These are phyloP conservation scores for Drosophila sordidula DNA, from an alignment of 2,888 invertebrate genomes.

Conservation along the genomic window DNA sequence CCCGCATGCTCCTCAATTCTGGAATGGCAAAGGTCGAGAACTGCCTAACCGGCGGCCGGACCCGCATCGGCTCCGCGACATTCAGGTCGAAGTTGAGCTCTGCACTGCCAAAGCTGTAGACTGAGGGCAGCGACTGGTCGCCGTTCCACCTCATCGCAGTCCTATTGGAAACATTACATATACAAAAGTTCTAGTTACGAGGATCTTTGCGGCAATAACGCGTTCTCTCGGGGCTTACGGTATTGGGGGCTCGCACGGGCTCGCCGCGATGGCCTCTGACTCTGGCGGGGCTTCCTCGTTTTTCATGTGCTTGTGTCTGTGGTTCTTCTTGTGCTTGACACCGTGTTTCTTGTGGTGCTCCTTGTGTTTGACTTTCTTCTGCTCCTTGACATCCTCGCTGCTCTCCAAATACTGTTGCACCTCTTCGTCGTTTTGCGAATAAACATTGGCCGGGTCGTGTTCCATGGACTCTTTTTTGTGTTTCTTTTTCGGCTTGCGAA, in stretches of 20 bases:
- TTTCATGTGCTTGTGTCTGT: background rate
- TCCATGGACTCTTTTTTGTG: background rate
- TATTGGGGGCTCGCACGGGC: background rate
- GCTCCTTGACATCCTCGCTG: background rate
- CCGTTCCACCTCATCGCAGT: background rate
- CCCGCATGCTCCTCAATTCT: background rate
- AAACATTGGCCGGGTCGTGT: no score
- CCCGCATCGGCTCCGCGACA: accelerated
- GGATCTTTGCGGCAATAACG: background rate
- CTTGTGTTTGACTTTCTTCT: background rate
- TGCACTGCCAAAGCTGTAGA: background rate
- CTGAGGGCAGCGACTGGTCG: background rate
- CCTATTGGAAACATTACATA: background rate
- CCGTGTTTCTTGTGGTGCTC: background rate
- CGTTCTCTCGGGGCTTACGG: background rate
- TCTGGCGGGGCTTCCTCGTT: background rate
- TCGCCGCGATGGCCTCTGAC: background rate
- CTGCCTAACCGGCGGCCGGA: background rate
- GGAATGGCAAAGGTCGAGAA: background rate
- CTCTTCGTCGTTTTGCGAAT: background rate
- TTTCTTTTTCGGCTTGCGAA: background rate
- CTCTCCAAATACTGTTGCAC: background rate
- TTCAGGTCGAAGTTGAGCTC: background rate
- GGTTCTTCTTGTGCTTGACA: background rate
- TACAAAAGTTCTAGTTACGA: background rate